phyloP scores from a whole-genome alignment of 2,113 vertebrate species.

The Stigmatopora nigra region DNA sequence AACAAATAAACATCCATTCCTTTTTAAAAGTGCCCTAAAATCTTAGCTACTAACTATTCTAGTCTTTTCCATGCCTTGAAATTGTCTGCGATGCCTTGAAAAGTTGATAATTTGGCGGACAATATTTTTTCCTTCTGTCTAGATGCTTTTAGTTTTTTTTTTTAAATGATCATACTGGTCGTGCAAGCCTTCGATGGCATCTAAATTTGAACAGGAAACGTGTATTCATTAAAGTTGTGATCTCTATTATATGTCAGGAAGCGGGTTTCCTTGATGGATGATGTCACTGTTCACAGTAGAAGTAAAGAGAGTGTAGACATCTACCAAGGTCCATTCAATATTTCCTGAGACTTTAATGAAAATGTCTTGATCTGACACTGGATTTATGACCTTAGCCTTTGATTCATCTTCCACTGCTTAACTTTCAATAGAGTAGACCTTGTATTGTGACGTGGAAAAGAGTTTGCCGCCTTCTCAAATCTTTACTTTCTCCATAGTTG shows the following conservation, averaged over 20 bases:
- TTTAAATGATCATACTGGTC: no score
- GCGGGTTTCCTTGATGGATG: background rate
- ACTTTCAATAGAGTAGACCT: background rate
- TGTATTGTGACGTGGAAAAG: background rate
- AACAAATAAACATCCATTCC: no score
- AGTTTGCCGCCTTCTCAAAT: no score
- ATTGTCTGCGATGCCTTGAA: no score
- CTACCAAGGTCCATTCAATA: constrained; percentile 3
- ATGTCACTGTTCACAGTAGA: constrained; percentile 2
- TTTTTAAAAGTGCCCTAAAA: no score
- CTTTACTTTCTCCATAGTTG: no score
- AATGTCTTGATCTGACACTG: background rate
- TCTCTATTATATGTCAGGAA: background rate
- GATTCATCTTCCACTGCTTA: background rate
- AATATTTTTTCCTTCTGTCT: no score
- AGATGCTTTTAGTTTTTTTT: no score
- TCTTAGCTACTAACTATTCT: no score
- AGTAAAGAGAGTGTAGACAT: background rate
- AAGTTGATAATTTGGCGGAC: no score
- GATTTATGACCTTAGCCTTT: background rate
- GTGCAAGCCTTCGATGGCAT: background rate
- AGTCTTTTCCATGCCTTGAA: no score
- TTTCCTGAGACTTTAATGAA: constrained; percentile 3
- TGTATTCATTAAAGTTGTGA: background rate
- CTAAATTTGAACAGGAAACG: background rate